Conservation (phyloP, 2,113 vertebrate genomes). For the Pterocles orientalis region DNA sequence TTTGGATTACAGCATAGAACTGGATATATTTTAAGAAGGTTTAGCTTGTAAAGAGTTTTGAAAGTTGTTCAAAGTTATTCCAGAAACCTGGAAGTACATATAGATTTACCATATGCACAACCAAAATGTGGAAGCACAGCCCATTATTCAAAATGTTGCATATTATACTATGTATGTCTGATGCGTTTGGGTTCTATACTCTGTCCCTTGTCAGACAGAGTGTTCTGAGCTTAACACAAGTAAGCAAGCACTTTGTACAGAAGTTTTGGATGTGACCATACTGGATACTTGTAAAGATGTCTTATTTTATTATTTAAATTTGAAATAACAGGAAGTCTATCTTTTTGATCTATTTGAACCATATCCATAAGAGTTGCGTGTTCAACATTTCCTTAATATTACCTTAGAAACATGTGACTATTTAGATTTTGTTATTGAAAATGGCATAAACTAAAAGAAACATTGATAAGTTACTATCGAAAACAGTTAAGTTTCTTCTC, state of each 20-base stretch:
- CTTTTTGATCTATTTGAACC: not conserved
- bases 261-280: not conserved
- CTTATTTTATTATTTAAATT: not conserved
- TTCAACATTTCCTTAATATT: not conserved
- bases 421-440: not conserved
- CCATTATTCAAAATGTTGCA: not conserved
- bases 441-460: not conserved
- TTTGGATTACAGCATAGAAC: not conserved
- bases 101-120: not conserved
- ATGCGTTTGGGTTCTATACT: not conserved
- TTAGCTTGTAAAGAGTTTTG: not conserved
- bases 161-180: not conserved
- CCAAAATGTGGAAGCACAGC: not conserved
- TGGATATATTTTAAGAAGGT: not conserved
- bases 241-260: not conserved
- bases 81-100: not conserved
- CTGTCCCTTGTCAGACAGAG: not conserved
- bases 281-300: not conserved
- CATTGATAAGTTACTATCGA: not conserved
- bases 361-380: not conserved
- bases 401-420: not conserved
- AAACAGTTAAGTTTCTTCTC: not conserved
- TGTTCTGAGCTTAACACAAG: not conserved
- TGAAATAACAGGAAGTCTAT: not conserved
- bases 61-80: not conserved